phyloP scores from a whole-genome alignment of 2,888 invertebrate species.

The Chydorus sphaericus region DNA sequence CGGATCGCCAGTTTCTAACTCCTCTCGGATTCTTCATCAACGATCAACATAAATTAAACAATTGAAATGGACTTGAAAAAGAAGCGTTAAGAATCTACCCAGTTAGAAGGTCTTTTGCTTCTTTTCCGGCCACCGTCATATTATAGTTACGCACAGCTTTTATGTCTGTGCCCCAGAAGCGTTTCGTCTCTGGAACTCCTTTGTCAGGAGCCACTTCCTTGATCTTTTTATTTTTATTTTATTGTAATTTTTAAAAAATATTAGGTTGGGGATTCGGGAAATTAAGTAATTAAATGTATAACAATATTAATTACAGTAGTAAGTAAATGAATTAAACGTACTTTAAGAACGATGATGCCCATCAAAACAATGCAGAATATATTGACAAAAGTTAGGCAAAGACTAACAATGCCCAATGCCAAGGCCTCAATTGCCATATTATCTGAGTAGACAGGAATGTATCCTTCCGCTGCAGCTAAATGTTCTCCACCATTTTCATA shows the following conservation, averaged over 20 bases:
- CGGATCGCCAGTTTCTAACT: background rate
- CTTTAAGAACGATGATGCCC: conserved; percentile 60
- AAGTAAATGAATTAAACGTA: conserved; percentile 23
- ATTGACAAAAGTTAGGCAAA: conserved; percentile 62
- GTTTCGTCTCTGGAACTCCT: conserved; percentile 51
- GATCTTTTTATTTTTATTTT: too few species aligned
- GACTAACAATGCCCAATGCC: conserved; percentile 62
- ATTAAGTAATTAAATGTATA: too few species aligned
- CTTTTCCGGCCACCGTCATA: conserved; percentile 26
- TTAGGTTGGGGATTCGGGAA: too few species aligned
- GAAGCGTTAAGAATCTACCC: background rate
- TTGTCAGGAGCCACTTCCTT: conserved; percentile 73
- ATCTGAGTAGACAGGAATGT: conserved; percentile 48
- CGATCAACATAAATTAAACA: background rate
- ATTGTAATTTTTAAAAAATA: too few species aligned
- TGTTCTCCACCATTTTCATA: too few species aligned
- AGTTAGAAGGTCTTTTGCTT: conserved; percentile 1
- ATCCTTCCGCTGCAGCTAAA: conserved; percentile 18
- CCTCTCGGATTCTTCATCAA: background rate
- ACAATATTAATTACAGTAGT: conserved; percentile 1
- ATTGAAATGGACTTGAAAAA: background rate
- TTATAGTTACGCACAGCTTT: conserved; percentile 55
- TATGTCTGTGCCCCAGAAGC: conserved; percentile 69
- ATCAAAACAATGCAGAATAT: conserved; percentile 69
- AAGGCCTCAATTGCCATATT: conserved; percentile 64